Evolutionary conservation across 2,113 vertebrate genomes (phyloP).

Genomic region (Lates calcarifer): DNA sequence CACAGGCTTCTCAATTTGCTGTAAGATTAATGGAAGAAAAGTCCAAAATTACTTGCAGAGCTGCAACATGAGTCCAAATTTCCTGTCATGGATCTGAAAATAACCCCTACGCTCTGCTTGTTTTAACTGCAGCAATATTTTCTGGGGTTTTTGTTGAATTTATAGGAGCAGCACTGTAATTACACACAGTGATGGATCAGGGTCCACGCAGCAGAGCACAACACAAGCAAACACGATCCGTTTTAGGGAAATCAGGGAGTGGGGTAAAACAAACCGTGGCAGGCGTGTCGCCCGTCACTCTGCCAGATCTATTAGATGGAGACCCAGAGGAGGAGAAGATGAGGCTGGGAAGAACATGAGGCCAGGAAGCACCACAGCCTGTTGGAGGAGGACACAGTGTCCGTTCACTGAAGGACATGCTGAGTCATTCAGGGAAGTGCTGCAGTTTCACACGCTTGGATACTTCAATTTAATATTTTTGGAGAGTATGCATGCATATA

Average conservation of each 20-base stretch:
- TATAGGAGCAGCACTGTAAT: conserved; percentile 14
- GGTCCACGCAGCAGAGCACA: neutral
- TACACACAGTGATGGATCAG: conserved; percentile 50
- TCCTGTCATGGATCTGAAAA: conserved; percentile 16
- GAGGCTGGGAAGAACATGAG: conserved; percentile 19
- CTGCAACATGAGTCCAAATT: conserved; percentile 25
- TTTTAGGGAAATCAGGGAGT: conserved; percentile 36
- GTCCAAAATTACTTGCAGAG: conserved; percentile 39
- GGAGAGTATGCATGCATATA: no score
- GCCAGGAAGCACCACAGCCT: conserved; percentile 2
- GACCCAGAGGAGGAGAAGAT: conserved; percentile 22
- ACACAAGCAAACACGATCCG: conserved; percentile 51
- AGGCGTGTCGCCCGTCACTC: conserved; percentile 36
- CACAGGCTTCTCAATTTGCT: neutral
- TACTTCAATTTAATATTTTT: neutral
- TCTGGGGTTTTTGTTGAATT: conserved; percentile 35
- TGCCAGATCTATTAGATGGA: conserved; percentile 32
- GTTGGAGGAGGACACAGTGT: conserved; percentile 31
- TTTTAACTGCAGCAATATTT: conserved; percentile 14
- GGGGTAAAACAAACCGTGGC: conserved; percentile 19
- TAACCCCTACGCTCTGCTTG: conserved; percentile 1
- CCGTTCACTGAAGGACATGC: conserved; percentile 1
- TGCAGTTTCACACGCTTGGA: conserved; percentile 14
- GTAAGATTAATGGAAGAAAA: conserved; percentile 8
- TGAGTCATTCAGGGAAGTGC: conserved; percentile 15